These are phyloP conservation scores for Diarsia brunnea DNA, from an alignment of 2,888 invertebrate genomes.

Conservation along the genomic window DNA sequence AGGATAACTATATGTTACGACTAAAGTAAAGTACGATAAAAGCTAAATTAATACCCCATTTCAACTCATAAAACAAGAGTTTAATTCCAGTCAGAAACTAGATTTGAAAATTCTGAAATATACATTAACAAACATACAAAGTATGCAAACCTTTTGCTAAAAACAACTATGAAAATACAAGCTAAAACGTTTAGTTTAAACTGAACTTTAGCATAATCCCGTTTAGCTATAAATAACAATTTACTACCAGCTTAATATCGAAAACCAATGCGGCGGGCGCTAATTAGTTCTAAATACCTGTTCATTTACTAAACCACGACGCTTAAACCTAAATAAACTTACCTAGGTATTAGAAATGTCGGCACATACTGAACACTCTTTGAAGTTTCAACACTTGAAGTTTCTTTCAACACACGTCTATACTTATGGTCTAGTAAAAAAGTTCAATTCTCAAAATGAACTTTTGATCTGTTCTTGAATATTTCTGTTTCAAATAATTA, in stretches of 20 bases:
- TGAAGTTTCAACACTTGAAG: too few relatives aligned
- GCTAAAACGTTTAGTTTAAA: constrained; percentile 8
- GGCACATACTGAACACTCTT: constrained; percentile 4
- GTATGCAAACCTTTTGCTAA: too few relatives aligned
- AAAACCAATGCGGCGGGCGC: constrained; percentile 12
- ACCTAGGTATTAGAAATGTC: constrained; percentile 1
- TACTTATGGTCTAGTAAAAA: not conserved
- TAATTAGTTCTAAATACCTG: constrained; percentile 36
- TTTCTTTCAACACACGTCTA: not conserved
- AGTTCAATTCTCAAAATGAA: not conserved
- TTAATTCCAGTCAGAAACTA: not conserved
- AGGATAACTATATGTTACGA: not conserved
- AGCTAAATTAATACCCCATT: not conserved
- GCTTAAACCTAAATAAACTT: constrained; percentile 10
- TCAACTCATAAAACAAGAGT: not conserved
- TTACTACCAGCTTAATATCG: constrained; percentile 18
- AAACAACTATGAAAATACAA: not conserved
- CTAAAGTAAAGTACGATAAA: not conserved
- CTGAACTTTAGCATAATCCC: not conserved
- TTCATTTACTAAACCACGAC: constrained; percentile 26
- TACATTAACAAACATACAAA: not conserved
- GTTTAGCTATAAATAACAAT: constrained; percentile 8
- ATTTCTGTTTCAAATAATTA: not conserved
- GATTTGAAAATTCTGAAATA: not conserved
- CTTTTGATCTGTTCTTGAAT: not conserved